A percentile compares a stretch with the other conserved stretches of the same genome.
Evolutionary conservation across 2,797 vertebrate species (phyloP).

Genomic region (Coilia nasus): DNA sequence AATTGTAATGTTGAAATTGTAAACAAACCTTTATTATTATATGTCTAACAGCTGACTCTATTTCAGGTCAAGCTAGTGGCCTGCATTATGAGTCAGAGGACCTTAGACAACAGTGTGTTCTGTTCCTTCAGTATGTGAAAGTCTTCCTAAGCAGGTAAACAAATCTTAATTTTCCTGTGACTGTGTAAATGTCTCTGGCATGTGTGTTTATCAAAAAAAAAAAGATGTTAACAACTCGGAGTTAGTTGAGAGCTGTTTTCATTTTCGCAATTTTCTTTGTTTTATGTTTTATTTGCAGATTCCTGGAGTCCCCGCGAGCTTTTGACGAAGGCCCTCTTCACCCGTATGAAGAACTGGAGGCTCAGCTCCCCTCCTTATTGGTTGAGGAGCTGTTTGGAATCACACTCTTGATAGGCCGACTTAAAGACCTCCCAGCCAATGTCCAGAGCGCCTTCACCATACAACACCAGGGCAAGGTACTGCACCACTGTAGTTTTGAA

Average conservation of each 20-base stretch:
- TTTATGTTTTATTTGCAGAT: conserved; percentile 58
- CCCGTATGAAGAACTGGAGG: conserved; percentile 82
- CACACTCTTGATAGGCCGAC: conserved; percentile 80
- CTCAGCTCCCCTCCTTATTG: conserved; percentile 82
- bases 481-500: background rate
- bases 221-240: background rate
- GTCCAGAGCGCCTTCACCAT: conserved; percentile 83
- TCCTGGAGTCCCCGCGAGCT: conserved; percentile 67
- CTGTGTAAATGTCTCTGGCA: background rate
- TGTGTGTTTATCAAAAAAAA: background rate
- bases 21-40: background rate
- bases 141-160: conserved; percentile 92
- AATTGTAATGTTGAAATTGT: background rate
- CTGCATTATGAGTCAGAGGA: conserved; percentile 88
- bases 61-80: conserved; percentile 83
- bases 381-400: conserved; percentile 89
- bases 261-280: background rate
- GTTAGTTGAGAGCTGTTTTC: background rate
- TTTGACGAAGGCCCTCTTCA: conserved; percentile 65
- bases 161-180: background rate
- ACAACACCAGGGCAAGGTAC: conserved; percentile 90
- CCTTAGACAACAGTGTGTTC: conserved; percentile 84
- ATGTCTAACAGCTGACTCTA: conserved; percentile 23
- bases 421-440: conserved; percentile 82
- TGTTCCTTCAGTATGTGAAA: conserved; percentile 93